Evolutionary conservation across 2,113 vertebrate species (phyloP).

Genomic region (Empidonax traillii): DNA sequence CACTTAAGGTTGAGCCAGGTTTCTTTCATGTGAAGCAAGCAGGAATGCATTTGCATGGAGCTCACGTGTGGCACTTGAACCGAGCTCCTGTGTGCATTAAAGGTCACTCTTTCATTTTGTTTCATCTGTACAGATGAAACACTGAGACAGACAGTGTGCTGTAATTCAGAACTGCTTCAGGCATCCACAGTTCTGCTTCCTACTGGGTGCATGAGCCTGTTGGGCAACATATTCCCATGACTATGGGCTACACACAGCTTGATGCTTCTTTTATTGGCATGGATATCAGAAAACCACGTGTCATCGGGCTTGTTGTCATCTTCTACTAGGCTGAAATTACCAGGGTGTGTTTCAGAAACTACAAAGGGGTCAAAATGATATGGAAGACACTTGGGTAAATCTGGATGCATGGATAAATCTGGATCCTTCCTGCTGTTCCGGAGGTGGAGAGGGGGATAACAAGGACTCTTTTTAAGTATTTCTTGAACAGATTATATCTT

Average conservation of each 20-base stretch:
- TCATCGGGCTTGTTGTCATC: neutral
- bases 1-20: neutral
- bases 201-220: neutral
- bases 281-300: neutral
- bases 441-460: neutral
- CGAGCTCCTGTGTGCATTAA: neutral
- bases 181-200: neutral
- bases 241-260: neutral
- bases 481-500: neutral
- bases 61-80: neutral
- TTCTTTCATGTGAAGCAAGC: neutral
- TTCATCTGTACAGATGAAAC: slow-evolving; percentile 16
- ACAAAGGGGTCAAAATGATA: neutral
- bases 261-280: neutral
- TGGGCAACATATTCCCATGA: neutral
- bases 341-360: neutral
- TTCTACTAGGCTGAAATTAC: neutral
- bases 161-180: neutral
- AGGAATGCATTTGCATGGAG: neutral
- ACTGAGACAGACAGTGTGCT: neutral
- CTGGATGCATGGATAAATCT: neutral
- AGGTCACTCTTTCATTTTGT: neutral
- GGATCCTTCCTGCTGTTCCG: neutral
- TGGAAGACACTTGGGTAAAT: neutral
- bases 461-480: neutral